phyloP scores from a whole-genome alignment of 2,113 vertebrate species.

The Hymenochirus boettgeri region DNA sequence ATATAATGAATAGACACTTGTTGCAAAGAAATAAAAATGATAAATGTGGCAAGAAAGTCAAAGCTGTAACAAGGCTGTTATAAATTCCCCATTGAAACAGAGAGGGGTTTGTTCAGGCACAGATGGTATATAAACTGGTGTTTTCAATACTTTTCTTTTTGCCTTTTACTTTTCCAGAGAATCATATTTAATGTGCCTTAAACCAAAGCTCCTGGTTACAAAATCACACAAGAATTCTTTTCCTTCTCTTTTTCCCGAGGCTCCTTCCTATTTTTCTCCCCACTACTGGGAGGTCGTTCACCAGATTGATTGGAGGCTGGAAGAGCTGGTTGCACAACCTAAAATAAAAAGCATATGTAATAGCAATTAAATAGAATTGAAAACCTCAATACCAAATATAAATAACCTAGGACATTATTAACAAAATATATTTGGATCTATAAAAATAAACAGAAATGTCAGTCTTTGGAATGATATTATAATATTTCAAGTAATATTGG shows the following conservation, averaged over 20 bases:
- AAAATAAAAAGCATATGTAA: slow-evolving; percentile 7
- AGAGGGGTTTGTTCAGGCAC: slow-evolving; percentile 81
- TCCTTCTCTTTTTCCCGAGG: slow-evolving; percentile 75
- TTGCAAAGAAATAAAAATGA: slow-evolving; percentile 43
- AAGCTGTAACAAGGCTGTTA: slow-evolving; percentile 68
- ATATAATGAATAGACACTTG: background rate
- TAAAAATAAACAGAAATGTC: no score
- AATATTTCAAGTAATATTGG: no score
- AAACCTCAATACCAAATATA: no score
- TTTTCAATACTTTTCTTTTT: slow-evolving; percentile 54
- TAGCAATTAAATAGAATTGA: no score
- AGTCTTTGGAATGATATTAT: no score
- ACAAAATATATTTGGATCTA: no score
- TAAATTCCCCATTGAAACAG: slow-evolving; percentile 58
- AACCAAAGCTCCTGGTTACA: slow-evolving; percentile 72
- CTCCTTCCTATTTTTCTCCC: slow-evolving; percentile 85
- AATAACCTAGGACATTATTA: no score
- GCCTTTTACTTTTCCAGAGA: slow-evolving; percentile 50
- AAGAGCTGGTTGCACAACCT: slow-evolving; percentile 48
- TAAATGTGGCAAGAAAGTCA: slow-evolving; percentile 65
- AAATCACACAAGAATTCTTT: slow-evolving; percentile 89
- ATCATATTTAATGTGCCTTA: slow-evolving; percentile 53
- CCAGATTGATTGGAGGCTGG: slow-evolving; percentile 68
- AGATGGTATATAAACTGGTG: slow-evolving; percentile 81
- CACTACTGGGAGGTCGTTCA: slow-evolving; percentile 71